A percentile compares a stretch with the other conserved stretches of the same genome.
These are phyloP conservation scores for Hippasteria phrygiana DNA, from an alignment of 53 echinoderm and acorn worm genomes.

Conservation along the genomic window DNA sequence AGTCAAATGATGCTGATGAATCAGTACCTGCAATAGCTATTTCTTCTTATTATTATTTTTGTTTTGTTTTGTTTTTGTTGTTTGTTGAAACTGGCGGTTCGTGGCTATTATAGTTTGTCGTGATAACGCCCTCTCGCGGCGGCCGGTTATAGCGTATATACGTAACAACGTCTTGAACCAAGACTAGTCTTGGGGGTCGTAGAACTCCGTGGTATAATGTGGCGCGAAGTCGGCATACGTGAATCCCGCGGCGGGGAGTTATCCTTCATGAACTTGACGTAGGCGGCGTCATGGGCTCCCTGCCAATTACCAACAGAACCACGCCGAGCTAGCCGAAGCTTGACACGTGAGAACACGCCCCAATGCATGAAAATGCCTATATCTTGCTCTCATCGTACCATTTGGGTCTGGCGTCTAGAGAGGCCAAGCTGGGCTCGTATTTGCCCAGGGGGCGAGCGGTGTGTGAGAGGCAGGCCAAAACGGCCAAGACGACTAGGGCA, in stretches of 20 bases:
- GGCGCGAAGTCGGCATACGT: constrained; percentile 84
- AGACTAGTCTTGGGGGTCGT: no score
- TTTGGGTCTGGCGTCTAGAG: constrained; percentile 79
- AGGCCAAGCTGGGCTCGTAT: constrained; percentile 87
- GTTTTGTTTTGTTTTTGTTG: no score
- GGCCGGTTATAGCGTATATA: no score
- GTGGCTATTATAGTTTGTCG: no score
- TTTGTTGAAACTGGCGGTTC: no score
- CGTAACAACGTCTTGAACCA: no score
- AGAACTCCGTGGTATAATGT: constrained; percentile 81
- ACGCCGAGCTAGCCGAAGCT: constrained; percentile 81
- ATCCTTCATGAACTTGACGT: constrained; percentile 82
- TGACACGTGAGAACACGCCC: constrained; percentile 96
- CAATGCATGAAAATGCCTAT: constrained; percentile 96
- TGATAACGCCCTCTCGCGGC: no score
- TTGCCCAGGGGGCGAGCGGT: background rate
- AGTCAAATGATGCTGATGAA: no score
- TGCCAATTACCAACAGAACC: constrained; percentile 94
- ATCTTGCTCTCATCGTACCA: constrained; percentile 94
- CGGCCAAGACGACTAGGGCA: no score
- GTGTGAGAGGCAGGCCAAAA: no score
- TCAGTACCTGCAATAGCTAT: no score
- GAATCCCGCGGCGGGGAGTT: constrained; percentile 83
- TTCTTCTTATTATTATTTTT: no score
- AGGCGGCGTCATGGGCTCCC: constrained; percentile 24